Base-by-base conservation (phyloP, 2,797 vertebrate genomes). In the Sardinella longiceps region DNA sequence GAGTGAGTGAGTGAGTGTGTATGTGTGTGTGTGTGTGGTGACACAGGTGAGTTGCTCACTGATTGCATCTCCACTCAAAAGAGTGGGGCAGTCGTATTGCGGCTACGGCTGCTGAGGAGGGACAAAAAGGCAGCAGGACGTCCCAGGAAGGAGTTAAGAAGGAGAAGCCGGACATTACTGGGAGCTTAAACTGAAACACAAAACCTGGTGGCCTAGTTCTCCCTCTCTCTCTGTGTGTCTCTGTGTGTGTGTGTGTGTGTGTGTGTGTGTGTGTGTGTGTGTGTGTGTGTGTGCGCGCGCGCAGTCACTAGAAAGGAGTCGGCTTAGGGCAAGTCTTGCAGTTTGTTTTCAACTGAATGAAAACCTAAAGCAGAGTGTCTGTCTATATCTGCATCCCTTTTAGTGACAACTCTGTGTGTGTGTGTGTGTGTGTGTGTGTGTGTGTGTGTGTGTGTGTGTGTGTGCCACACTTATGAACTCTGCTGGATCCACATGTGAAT, bases 211-310 rank as follows among this genome's bases (percentile, higher is more conserved):
- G 66, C 66, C 66, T 74, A 74, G 30, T 74, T 74, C 39, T 37
- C 30, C 66, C 30, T 3, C 48, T 18, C 12, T 50, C 48, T 50
- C 9, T 50, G 0, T 50, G 12, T 50, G 1, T 50, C 48, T 50
- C 14, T 15, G 12, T 56, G 53, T 56, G 20, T 56, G 53, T 56
- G 20, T 56, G 53, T 56, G 53, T 56, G 20, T 56, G 53, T n/a
- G 53, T 74, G 30, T 70, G 63, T 70, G 63, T 70, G 63, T 70
- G 63, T 70, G 63, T 70, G 30, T 70, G 66, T 37, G 30, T 70
- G 63, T 37, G 63, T 33, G 28, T 37, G 63, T 63, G 58, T 30
- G 58, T 63, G 56, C 5, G 51, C 14, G 56, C 3, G 56, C 5
- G 56, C 6, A 7, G n/a, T n/a, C n/a, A n/a, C n/a, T n/a, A n/a